Evolutionary conservation across 2,888 invertebrate genomes (phyloP).

Genomic region (Eurytoma californica): DNA sequence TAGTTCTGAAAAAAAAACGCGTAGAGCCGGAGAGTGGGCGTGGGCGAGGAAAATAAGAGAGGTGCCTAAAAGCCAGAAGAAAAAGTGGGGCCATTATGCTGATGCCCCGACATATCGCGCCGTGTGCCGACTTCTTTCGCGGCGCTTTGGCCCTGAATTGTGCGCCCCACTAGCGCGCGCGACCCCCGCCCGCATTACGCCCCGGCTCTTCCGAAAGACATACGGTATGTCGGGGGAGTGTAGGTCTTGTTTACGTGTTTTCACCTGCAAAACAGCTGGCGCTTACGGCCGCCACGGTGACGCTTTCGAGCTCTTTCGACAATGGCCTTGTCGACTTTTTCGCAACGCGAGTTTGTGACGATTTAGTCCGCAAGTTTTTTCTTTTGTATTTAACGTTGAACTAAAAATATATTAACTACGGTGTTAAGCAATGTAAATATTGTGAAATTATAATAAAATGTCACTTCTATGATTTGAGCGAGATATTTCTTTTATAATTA

Average conservation of each 20-base stretch:
- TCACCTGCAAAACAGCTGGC: slow-evolving; percentile 46
- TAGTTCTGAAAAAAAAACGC: slow-evolving; percentile 26
- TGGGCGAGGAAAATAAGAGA: slow-evolving; percentile 44
- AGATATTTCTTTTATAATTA: no score
- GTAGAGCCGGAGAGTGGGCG: not conserved
- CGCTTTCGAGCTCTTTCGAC: not conserved
- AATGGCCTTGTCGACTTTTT: not conserved
- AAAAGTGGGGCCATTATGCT: slow-evolving; percentile 65
- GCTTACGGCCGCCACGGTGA: not conserved
- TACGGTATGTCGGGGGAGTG: slow-evolving; percentile 31
- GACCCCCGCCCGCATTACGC: slow-evolving; percentile 56
- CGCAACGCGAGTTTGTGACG: not conserved
- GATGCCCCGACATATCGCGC: slow-evolving; percentile 64
- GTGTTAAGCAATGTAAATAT: no score
- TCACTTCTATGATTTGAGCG: no score
- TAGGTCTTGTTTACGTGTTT: slow-evolving; percentile 45
- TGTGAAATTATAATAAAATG: no score
- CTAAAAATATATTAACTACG: no score
- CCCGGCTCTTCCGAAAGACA: slow-evolving; percentile 16
- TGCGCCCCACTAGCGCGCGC: slow-evolving; percentile 36
- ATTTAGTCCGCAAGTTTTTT: not conserved
- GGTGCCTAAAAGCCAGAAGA: slow-evolving; percentile 63
- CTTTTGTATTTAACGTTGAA: not conserved
- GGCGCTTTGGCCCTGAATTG: slow-evolving; percentile 60
- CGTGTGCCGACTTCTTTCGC: slow-evolving; percentile 39